Evolutionary conservation across 1,140 invertebrate genomes (phyloP).

Genomic region (Uloborus diversus): DNA sequence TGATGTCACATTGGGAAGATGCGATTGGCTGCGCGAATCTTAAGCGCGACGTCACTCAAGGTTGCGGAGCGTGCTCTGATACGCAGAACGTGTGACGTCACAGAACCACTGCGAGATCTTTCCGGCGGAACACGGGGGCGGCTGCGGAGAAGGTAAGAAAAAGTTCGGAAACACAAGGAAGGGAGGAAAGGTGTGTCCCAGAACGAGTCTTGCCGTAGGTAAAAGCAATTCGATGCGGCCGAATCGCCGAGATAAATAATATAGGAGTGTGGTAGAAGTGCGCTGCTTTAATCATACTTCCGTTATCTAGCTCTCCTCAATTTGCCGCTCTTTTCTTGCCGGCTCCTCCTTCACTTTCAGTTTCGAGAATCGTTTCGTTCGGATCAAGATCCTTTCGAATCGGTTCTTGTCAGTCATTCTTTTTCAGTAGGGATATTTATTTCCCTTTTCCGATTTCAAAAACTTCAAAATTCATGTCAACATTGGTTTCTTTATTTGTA

Average conservation of each 20-base stretch:
- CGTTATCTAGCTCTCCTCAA: not conserved
- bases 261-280: no score
- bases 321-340: not conserved
- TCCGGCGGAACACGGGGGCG: slow-evolving; percentile 46
- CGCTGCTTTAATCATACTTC: not conserved
- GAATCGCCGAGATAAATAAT: not conserved
- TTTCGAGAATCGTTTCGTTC: no score
- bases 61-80: slow-evolving; percentile 27
- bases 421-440: no score
- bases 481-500: no score
- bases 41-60: slow-evolving; percentile 35
- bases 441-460: no score
- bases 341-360: no score
- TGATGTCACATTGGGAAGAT: slow-evolving; percentile 12
- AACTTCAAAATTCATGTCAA: no score
- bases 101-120: slow-evolving; percentile 31
- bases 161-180: not conserved
- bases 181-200: slow-evolving; percentile 17
- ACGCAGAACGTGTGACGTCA: slow-evolving; percentile 48
- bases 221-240: slow-evolving; percentile 7
- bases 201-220: slow-evolving; percentile 8
- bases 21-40: slow-evolving; percentile 13
- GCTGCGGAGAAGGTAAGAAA: not conserved
- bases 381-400: no score
- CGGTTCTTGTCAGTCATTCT: no score